Conservation (phyloP, 2,113 vertebrate species). For the Zosterops borbonicus region DNA sequence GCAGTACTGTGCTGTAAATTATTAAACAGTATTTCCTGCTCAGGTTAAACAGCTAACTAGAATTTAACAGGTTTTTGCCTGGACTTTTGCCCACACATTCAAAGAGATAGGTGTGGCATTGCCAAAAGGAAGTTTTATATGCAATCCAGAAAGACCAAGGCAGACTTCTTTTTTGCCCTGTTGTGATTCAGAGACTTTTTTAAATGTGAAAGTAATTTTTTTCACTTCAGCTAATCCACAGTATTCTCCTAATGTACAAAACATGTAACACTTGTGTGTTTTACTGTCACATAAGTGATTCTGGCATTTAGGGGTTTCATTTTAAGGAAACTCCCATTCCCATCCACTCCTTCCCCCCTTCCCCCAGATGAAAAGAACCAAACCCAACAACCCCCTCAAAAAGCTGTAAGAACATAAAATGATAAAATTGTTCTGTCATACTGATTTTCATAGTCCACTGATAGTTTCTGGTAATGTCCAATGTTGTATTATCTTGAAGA, state of each 20-base stretch:
- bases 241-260: neutral
- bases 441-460: neutral
- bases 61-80: neutral
- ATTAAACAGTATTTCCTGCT: neutral
- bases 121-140: neutral
- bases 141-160: neutral
- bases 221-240: neutral
- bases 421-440: neutral
- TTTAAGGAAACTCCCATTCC: neutral
- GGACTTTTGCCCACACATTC: neutral
- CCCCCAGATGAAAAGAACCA: neutral
- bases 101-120: neutral
- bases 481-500: neutral
- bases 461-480: neutral
- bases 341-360: accelerated
- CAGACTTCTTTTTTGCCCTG: accelerated
- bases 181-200: neutral
- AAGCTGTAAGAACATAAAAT: neutral
- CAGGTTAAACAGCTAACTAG: neutral
- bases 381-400: neutral
- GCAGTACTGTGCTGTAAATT: neutral
- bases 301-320: neutral
- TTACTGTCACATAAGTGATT: neutral
- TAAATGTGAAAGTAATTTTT: neutral
- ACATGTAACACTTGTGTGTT: neutral